These are phyloP conservation scores for Drosophila sulfurigaster DNA, from an alignment of 1,140 invertebrate species.

Conservation along the genomic window DNA sequence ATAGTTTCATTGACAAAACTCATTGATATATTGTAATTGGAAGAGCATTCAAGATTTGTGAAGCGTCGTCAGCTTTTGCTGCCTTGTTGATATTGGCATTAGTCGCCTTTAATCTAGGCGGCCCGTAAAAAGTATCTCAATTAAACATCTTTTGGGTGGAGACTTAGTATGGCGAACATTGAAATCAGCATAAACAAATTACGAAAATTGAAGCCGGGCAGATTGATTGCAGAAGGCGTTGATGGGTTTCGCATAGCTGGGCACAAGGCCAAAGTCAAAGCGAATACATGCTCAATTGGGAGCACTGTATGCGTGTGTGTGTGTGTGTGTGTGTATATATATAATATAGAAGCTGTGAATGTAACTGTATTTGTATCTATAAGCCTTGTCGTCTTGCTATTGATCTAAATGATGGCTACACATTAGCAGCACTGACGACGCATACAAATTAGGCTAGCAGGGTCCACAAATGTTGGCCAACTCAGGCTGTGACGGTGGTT, in stretches of 20 bases:
- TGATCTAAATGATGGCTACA: conserved; percentile 80
- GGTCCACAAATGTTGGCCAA: conserved; percentile 14
- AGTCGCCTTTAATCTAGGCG: conserved; percentile 14
- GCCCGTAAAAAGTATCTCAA: conserved; percentile 61
- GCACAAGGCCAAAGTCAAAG: conserved; percentile 37
- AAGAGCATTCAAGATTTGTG: conserved; percentile 5
- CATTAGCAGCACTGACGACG: conserved; percentile 74
- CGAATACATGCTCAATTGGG: conserved; percentile 8
- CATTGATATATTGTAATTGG: background rate
- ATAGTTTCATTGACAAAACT: background rate
- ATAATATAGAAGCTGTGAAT: conserved; percentile 9
- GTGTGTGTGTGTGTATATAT: conserved; percentile 15
- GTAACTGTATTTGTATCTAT: conserved; percentile 36
- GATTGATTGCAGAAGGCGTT: conserved; percentile 67
- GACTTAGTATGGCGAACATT: conserved; percentile 20
- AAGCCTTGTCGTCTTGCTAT: conserved; percentile 53
- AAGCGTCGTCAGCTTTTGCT: background rate
- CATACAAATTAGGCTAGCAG: conserved; percentile 71
- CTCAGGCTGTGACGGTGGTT: conserved; percentile 5
- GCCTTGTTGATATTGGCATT: background rate
- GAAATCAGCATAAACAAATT: conserved; percentile 78
- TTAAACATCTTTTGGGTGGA: conserved; percentile 52
- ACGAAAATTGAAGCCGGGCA: conserved; percentile 55
- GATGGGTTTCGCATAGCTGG: conserved; percentile 35
- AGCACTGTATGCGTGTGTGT: conserved; percentile 7